Evolutionary conservation across 1,140 invertebrate species (phyloP).

Genomic region (Scylla paramamosain): DNA sequence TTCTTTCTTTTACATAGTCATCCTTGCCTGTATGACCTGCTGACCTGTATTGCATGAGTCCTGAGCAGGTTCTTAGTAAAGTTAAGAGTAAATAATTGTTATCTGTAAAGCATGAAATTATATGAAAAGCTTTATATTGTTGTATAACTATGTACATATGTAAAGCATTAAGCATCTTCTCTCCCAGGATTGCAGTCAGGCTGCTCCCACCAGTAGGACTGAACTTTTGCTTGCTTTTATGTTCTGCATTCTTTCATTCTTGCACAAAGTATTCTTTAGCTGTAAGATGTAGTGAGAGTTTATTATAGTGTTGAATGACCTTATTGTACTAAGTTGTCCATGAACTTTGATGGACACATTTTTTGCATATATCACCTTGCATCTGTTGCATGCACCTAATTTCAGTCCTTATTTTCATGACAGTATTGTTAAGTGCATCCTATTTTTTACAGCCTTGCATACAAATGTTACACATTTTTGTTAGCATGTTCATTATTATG

Average conservation of each 20-base stretch:
- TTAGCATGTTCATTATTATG: no score
- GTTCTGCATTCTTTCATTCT: background rate
- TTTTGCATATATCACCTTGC: no score
- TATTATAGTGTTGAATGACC: no score
- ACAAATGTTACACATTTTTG: no score
- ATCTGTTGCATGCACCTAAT: no score
- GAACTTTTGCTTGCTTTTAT: background rate
- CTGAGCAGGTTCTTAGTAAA: slow-evolving; percentile 19
- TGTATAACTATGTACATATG: slow-evolving; percentile 1
- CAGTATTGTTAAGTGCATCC: no score
- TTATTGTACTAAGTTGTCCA: no score
- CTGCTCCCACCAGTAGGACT: background rate
- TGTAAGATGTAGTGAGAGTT: no score
- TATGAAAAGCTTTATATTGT: background rate
- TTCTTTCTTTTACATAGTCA: background rate
- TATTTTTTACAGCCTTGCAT: no score
- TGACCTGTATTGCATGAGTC: slow-evolving; percentile 37
- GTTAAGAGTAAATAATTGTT: slow-evolving; percentile 31
- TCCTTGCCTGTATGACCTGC: background rate
- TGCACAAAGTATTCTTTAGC: no score
- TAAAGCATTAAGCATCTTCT: background rate
- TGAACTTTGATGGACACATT: no score
- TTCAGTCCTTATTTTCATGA: no score
- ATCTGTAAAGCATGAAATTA: background rate
- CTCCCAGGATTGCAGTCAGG: slow-evolving; percentile 9